A percentile compares a stretch with the other conserved stretches of the same genome.
Evolutionary conservation across 2,113 vertebrate genomes (phyloP).

Genomic region (Dinomys branickii): DNA sequence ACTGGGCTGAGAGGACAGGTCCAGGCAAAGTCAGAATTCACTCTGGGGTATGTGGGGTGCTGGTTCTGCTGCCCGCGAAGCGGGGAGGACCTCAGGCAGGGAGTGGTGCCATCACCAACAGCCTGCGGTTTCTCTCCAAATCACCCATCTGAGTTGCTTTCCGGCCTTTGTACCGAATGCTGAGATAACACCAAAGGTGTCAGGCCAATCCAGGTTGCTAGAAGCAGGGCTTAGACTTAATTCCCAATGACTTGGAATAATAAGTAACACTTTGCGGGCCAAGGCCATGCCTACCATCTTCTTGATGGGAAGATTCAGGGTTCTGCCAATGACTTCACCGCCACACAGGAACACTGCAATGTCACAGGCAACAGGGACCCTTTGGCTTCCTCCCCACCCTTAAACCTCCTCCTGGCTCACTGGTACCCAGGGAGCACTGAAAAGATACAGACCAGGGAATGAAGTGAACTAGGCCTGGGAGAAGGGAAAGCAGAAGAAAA

Average conservation of each 20-base stretch:
- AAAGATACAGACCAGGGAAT: rapidly evolving
- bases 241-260: constrained; percentile 16
- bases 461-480: no score
- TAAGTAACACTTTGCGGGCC: background rate
- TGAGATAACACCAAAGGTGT: background rate
- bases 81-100: no score
- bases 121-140: background rate
- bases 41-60: rapidly evolving
- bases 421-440: no score
- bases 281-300: rapidly evolving
- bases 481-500: background rate
- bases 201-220: background rate
- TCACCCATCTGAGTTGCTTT: background rate
- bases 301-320: background rate
- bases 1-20: background rate
- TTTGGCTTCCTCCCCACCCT: background rate
- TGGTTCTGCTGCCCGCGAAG: background rate
- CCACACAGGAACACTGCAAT: background rate
- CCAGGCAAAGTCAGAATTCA: background rate
- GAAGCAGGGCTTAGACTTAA: background rate
- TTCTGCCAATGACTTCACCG: background rate
- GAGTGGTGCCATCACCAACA: rapidly evolving
- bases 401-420: background rate
- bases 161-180: background rate
- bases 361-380: background rate